These are phyloP conservation scores for Coleophora deauratella DNA, from an alignment of 2,888 invertebrate genomes.

Conservation along the genomic window DNA sequence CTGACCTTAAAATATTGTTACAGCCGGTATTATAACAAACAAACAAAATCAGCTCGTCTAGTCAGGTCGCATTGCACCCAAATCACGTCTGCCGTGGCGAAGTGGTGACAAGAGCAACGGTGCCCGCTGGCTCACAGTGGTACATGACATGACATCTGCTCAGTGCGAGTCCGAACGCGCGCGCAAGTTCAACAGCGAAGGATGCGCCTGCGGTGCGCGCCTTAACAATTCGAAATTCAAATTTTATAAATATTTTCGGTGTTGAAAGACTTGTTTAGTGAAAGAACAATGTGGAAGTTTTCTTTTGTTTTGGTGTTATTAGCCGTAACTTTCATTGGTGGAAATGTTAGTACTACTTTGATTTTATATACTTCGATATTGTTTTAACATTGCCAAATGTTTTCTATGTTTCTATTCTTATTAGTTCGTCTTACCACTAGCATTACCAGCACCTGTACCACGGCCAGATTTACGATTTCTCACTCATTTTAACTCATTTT, in stretches of 20 bases:
- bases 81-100: slow-evolving; percentile 43
- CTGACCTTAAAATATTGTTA: too few relatives aligned
- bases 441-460: too few relatives aligned
- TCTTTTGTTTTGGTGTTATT: slow-evolving; percentile 48
- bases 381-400: too few relatives aligned
- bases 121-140: too few relatives aligned
- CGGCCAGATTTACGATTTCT: too few relatives aligned
- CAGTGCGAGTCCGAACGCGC: slow-evolving; percentile 54
- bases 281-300: slow-evolving; percentile 55
- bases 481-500: neutral
- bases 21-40: too few relatives aligned
- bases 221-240: slow-evolving; percentile 36
- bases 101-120: slow-evolving; percentile 15
- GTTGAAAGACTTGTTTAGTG: slow-evolving; percentile 27
- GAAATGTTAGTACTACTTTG: slow-evolving; percentile 10
- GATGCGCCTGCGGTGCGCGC: slow-evolving; percentile 49
- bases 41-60: slow-evolving; percentile 25
- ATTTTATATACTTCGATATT: too few relatives aligned
- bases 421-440: too few relatives aligned
- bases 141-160: slow-evolving; percentile 23
- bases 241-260: slow-evolving; percentile 15
- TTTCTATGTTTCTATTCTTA: too few relatives aligned
- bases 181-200: slow-evolving; percentile 43
- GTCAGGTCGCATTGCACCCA: slow-evolving; percentile 48
- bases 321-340: slow-evolving; percentile 49